Evolutionary conservation across 2,113 vertebrate species (phyloP).

Genomic region (Anser cygnoides): DNA sequence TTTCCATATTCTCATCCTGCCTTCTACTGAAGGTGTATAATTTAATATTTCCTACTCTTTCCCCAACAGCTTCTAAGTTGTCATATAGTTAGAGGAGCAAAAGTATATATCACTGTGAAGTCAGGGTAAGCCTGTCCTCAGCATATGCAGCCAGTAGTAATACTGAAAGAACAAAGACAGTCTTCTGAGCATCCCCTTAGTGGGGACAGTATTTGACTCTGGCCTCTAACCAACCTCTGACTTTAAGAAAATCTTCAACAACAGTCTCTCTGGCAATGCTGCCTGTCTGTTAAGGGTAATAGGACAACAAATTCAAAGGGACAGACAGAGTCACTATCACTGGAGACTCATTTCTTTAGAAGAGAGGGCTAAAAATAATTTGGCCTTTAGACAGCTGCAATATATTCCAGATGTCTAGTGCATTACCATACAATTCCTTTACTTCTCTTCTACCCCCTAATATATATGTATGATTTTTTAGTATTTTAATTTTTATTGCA

Average conservation of each 20-base stretch:
- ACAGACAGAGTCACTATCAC: not conserved
- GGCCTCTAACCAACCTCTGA: not conserved
- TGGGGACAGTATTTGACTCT: not conserved
- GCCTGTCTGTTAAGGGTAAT: not conserved
- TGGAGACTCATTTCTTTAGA: not conserved
- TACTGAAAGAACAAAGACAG: not conserved
- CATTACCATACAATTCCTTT: not conserved
- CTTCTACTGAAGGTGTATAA: not conserved
- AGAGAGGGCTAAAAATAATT: conserved; percentile 26
- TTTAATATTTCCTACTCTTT: not conserved
- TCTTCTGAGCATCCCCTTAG: not conserved
- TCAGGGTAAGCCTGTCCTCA: not conserved
- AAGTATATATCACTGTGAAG: not conserved
- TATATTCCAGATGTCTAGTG: not conserved
- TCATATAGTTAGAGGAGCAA: not conserved
- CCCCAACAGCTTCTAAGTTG: not conserved
- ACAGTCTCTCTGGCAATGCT: not conserved
- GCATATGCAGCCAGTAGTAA: not conserved
- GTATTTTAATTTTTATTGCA: not conserved
- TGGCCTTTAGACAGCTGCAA: conserved; percentile 15
- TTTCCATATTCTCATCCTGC: not conserved
- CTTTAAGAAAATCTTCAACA: conserved; percentile 14
- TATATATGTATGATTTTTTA: not conserved
- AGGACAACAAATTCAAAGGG: conserved; percentile 2
- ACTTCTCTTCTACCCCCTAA: not conserved